A percentile compares a stretch with the other conserved stretches of the same genome.
These are phyloP conservation scores for Urocynchramus pylzowi DNA, from an alignment of 2,113 vertebrate species.

Conservation along the genomic window DNA sequence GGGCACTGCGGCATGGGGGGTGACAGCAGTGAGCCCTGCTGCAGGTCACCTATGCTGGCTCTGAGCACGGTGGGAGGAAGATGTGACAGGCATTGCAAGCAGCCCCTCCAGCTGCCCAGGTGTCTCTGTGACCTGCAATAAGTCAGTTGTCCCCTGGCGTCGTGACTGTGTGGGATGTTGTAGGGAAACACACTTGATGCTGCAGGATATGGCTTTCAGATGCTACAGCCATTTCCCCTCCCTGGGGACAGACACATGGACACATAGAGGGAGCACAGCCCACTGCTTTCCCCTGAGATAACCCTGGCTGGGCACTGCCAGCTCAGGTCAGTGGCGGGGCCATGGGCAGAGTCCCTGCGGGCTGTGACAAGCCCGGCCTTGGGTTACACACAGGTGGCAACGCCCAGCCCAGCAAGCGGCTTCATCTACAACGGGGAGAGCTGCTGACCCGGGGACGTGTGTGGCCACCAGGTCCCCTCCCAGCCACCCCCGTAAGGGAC, in stretches of 20 bases:
- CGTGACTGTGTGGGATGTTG: not conserved
- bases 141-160: not conserved
- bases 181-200: not conserved
- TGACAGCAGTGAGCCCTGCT: not conserved
- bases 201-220: not conserved
- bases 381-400: not conserved
- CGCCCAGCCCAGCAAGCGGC: not conserved
- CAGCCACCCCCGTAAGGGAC: not conserved
- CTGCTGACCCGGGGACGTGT: not conserved
- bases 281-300: not conserved
- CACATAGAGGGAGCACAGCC: not conserved
- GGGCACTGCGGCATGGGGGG: accelerated
- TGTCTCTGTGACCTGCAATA: not conserved
- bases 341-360: accelerated
- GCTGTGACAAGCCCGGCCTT: not conserved
- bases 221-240: not conserved
- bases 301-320: not conserved
- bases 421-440: accelerated
- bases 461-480: not conserved
- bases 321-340: not conserved
- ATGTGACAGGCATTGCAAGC: not conserved
- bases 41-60: not conserved
- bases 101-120: not conserved
- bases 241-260: not conserved
- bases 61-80: accelerated